Evolutionary conservation across 2,888 invertebrate genomes (phyloP).

Genomic region (Zygogramma bicolorata): DNA sequence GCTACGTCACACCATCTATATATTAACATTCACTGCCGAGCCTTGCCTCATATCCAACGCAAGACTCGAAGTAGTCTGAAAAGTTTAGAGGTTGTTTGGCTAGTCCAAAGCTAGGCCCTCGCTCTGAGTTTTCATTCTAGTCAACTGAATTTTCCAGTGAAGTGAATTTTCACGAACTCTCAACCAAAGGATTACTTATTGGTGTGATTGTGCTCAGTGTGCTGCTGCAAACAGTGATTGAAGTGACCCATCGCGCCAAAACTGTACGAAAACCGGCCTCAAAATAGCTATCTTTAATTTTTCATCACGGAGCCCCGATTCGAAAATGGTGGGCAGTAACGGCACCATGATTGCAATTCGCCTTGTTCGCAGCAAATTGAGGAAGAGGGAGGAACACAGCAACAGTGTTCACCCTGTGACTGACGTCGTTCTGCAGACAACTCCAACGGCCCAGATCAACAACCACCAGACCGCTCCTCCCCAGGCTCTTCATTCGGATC

Average conservation of each 20-base stretch:
- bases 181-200: slow-evolving; percentile 44
- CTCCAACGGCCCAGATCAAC: slow-evolving; percentile 60
- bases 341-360: slow-evolving; percentile 90
- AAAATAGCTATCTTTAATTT: slow-evolving; percentile 66
- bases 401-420: slow-evolving; percentile 74
- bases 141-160: slow-evolving; percentile 39
- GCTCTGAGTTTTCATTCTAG: slow-evolving; percentile 46
- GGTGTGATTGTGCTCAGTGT: slow-evolving; percentile 31
- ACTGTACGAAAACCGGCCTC: slow-evolving; percentile 51
- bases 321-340: slow-evolving; percentile 86
- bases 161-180: slow-evolving; percentile 25
- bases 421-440: slow-evolving; percentile 72
- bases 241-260: slow-evolving; percentile 19
- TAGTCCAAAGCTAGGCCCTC: slow-evolving; percentile 55
- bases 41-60: slow-evolving; percentile 49
- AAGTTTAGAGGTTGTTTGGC: slow-evolving; percentile 26
- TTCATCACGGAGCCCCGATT: slow-evolving; percentile 49
- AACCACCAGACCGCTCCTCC: slow-evolving; percentile 55
- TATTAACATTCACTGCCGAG: slow-evolving; percentile 40
- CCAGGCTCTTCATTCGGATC: slow-evolving; percentile 68
- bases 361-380: slow-evolving; percentile 91
- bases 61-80: slow-evolving; percentile 17
- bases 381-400: slow-evolving; percentile 85
- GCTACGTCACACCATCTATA: slow-evolving; percentile 47
- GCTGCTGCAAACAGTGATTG: slow-evolving; percentile 32